Conservation (phyloP, 2,113 vertebrate species). For the Otus sunia region DNA sequence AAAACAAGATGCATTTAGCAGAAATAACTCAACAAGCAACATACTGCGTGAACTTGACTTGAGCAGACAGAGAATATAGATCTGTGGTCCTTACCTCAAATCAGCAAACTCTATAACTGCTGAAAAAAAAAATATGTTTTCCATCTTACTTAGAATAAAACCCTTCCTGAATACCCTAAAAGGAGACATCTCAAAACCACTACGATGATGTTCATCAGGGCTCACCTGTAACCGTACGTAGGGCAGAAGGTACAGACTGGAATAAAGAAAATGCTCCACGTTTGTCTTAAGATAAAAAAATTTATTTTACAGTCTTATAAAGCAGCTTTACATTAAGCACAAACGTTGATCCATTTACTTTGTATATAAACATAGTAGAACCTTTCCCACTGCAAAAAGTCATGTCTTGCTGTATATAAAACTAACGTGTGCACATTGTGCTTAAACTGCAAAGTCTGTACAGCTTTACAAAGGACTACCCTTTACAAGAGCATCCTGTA, state of each 20-base stretch:
- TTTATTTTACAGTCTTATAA: slow-evolving; percentile 97
- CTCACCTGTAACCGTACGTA: accelerated
- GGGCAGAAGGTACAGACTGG: accelerated
- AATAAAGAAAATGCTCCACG: accelerated
- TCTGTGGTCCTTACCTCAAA: background rate
- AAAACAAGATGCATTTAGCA: background rate
- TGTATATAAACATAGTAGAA: slow-evolving; percentile 87
- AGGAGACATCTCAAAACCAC: background rate
- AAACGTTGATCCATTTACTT: slow-evolving; percentile 79
- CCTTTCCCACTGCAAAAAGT: slow-evolving; percentile 78
- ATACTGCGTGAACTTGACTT: accelerated
- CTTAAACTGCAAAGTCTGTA: slow-evolving; percentile 90
- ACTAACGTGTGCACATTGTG: slow-evolving; percentile 97
- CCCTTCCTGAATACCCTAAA: background rate
- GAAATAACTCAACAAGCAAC: background rate
- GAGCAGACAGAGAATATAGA: background rate
- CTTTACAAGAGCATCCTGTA: slow-evolving; percentile 81
- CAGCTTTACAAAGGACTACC: slow-evolving; percentile 82
- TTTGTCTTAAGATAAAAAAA: slow-evolving; percentile 71
- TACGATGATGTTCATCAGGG: accelerated
- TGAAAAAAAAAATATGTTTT: background rate
- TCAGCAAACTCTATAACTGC: accelerated
- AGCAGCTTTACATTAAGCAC: slow-evolving; percentile 89
- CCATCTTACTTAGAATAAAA: background rate
- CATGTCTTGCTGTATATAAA: slow-evolving; percentile 83